A percentile compares a stretch with the other conserved stretches of the same genome.
These are phyloP conservation scores for Melieria picta DNA, from an alignment of 2,888 invertebrate genomes.

Conservation along the genomic window DNA sequence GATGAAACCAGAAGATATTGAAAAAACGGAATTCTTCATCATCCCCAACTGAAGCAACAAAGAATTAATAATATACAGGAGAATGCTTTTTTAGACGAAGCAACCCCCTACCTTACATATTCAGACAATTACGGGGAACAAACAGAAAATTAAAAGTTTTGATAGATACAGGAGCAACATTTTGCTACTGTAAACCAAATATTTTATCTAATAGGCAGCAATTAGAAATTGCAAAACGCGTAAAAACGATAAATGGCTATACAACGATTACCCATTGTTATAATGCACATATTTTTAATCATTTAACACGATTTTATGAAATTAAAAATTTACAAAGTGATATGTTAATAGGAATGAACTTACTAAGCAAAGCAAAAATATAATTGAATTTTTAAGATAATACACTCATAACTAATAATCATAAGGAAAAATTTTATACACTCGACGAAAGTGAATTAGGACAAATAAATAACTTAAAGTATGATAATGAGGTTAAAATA, in stretches of 20 bases:
- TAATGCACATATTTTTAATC: conserved; percentile 4
- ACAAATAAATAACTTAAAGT: too few species aligned
- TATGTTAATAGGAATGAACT: too few species aligned
- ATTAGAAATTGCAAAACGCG: conserved; percentile 13
- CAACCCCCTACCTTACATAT: conserved; percentile 11
- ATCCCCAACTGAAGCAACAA: conserved; percentile 14
- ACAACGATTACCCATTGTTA: conserved; percentile 11
- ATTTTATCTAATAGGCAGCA: background rate
- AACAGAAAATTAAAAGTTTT: background rate
- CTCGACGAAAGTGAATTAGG: too few species aligned
- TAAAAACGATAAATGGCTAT: conserved; percentile 11
- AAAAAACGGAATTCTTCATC: too few species aligned
- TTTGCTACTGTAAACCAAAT: background rate
- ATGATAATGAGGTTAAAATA: too few species aligned
- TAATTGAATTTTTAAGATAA: too few species aligned
- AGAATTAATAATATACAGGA: conserved; percentile 23
- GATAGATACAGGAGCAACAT: too few species aligned
- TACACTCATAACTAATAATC: too few species aligned
- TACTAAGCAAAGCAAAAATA: too few species aligned
- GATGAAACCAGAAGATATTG: too few species aligned
- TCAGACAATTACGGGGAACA: conserved; percentile 18
- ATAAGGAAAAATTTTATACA: too few species aligned
- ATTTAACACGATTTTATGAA: conserved; percentile 8
- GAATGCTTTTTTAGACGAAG: conserved; percentile 21
- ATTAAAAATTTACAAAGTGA: background rate